Evolutionary conservation across 2,797 vertebrate species (phyloP), one percentile per base, ranked within the genome.

Genomic region (Premnoplex brunnescens): DNA sequence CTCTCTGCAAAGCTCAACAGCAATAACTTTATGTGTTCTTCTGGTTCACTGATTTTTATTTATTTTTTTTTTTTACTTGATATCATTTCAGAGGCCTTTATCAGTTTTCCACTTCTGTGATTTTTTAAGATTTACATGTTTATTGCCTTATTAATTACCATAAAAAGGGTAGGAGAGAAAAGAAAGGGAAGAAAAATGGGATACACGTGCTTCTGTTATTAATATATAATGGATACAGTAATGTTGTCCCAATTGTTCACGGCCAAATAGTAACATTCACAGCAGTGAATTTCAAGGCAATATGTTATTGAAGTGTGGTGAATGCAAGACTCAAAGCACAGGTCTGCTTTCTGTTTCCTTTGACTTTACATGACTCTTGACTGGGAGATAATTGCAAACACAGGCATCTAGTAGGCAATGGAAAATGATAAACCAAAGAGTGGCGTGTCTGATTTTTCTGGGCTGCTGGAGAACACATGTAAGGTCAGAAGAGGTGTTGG

Each of bases 81-180:
- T 91, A 72, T 72, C 6, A 62, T 78, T 92, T 91, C 63, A 63
- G 77, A 88, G 37, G 76, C 83, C 67, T 94, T 94, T 94, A 96
- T 86, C 95, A 64, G 85, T 90, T 97, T 97, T 95, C 92, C 85
- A 90, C 73, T 93, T 96, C 79, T 68, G 74, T 94, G 91, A 60
- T 86, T 97, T 97, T 94, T 91, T 90, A 94, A 92, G 83, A 96
- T 96, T 95, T 88, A 87, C 41, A 7, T 93, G 77, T 93, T 95
- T 95, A 95, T 95, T 95, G 74, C 89, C 59, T 88, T 84, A 84
- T 94, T 96, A 94, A 95, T 96, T 90, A 91, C 71, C 59, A 84
- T 62, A 7, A 76, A 79, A 91, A 88, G 24, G 14, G 37, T 46
- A 80, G 26, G 24, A 36, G 56, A 88, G 36, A 24, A 75, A 54